phyloP scores from a whole-genome alignment of 2,797 vertebrate genomes.

The Eutrigla gurnardus region DNA sequence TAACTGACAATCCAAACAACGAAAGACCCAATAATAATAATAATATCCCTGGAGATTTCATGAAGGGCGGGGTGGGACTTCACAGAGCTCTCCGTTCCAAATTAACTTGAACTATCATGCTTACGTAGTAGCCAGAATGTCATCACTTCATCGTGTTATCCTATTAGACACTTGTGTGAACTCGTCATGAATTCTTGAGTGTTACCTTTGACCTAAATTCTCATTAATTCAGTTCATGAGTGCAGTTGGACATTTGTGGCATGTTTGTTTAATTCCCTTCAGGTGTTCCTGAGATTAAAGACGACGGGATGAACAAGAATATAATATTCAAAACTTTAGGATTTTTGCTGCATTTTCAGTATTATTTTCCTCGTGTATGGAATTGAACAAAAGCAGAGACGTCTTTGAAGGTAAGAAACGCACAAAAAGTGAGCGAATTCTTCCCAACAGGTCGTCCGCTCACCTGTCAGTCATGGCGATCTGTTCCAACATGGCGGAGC shows the following conservation, averaged over 20 bases:
- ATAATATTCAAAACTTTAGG: neutral
- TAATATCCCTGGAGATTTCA: neutral
- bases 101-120: neutral
- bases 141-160: neutral
- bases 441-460: constrained; percentile 34
- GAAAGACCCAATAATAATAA: neutral
- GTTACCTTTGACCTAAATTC: neutral
- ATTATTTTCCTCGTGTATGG: neutral
- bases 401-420: neutral
- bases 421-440: neutral
- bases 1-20: neutral
- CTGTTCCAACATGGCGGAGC: constrained; percentile 97
- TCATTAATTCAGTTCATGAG: neutral
- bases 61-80: neutral
- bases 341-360: neutral
- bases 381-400: neutral
- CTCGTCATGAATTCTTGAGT: neutral
- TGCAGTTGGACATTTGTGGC: neutral
- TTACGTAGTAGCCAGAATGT: neutral
- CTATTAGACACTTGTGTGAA: neutral
- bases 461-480: constrained; percentile 98
- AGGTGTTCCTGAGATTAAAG: neutral
- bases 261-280: neutral
- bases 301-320: neutral
- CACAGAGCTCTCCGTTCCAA: neutral